Evolutionary conservation across 2,888 invertebrate genomes (phyloP).

Genomic region (Glyphotaelius pellucidus): DNA sequence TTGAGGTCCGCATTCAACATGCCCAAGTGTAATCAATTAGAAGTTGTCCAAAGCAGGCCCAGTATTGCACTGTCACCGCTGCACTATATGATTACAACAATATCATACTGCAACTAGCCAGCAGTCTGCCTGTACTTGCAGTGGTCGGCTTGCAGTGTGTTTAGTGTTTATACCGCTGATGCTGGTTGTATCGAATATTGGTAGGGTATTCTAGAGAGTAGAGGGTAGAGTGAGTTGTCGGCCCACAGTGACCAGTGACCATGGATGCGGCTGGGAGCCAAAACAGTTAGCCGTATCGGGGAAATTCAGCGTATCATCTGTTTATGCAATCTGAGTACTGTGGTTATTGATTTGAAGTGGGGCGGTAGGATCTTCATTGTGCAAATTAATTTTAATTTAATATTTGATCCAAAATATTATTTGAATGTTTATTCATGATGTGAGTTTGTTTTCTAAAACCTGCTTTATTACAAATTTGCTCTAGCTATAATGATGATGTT

Average conservation of each 20-base stretch:
- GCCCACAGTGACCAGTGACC: background rate
- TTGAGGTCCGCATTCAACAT: background rate
- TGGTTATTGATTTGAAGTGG: background rate
- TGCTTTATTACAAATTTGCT: no score
- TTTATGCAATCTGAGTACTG: background rate
- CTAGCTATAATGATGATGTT: no score
- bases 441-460: no score
- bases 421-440: background rate
- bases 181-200: background rate
- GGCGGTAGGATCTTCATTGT: background rate
- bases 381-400: background rate
- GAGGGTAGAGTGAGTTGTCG: background rate
- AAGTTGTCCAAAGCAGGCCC: background rate
- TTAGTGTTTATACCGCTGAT: background rate
- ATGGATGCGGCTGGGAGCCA: background rate
- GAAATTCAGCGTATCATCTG: background rate
- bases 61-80: background rate
- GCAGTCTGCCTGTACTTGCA: background rate
- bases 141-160: background rate
- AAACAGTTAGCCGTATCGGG: background rate
- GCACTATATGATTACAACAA: background rate
- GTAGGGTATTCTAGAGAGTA: background rate
- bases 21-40: background rate
- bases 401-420: background rate
- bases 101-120: background rate